These are phyloP conservation scores for Lordiphosa fenestrarum DNA, from an alignment of 2,888 invertebrate genomes.

Conservation along the genomic window DNA sequence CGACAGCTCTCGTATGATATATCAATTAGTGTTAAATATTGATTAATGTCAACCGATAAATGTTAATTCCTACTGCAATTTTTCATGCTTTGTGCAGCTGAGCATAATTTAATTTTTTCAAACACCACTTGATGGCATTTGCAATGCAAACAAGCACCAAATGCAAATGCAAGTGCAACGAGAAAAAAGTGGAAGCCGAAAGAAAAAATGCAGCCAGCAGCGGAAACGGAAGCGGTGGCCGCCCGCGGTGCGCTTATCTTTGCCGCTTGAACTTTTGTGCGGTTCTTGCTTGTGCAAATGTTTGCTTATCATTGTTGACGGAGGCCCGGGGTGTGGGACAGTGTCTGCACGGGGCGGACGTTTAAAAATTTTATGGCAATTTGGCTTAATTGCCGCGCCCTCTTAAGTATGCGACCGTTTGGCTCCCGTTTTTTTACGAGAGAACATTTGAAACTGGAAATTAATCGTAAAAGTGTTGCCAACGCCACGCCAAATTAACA, in stretches of 20 bases:
- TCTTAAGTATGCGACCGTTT: slow-evolving; percentile 26
- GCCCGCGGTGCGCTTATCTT: slow-evolving; percentile 49
- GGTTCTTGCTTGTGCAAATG: slow-evolving; percentile 39
- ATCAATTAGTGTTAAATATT: slow-evolving; percentile 43
- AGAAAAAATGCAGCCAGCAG: neutral
- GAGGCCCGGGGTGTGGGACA: slow-evolving; percentile 6
- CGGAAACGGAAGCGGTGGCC: slow-evolving; percentile 61
- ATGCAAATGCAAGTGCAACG: slow-evolving; percentile 11
- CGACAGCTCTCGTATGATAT: slow-evolving; percentile 21
- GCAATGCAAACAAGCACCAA: slow-evolving; percentile 49
- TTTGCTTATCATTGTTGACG: slow-evolving; percentile 45
- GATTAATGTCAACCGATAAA: slow-evolving; percentile 45
- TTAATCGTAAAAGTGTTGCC: slow-evolving; percentile 70
- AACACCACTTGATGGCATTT: slow-evolving; percentile 54
- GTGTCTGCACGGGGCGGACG: slow-evolving; percentile 2
- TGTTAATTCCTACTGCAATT: slow-evolving; percentile 33
- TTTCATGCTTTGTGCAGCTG: neutral
- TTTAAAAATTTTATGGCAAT: slow-evolving; percentile 19
- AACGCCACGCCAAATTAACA: slow-evolving; percentile 49
- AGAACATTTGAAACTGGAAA: slow-evolving; percentile 30
- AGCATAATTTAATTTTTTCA: slow-evolving; percentile 11
- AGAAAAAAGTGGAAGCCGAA: slow-evolving; percentile 21
- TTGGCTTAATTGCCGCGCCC: slow-evolving; percentile 37
- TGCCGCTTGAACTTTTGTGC: slow-evolving; percentile 26
- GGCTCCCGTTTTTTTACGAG: slow-evolving; percentile 17